A percentile compares a stretch with the other conserved stretches of the same genome.
Evolutionary conservation across 1,140 invertebrate genomes (phyloP).

Genomic region (Zeugodacus cucurbitae): DNA sequence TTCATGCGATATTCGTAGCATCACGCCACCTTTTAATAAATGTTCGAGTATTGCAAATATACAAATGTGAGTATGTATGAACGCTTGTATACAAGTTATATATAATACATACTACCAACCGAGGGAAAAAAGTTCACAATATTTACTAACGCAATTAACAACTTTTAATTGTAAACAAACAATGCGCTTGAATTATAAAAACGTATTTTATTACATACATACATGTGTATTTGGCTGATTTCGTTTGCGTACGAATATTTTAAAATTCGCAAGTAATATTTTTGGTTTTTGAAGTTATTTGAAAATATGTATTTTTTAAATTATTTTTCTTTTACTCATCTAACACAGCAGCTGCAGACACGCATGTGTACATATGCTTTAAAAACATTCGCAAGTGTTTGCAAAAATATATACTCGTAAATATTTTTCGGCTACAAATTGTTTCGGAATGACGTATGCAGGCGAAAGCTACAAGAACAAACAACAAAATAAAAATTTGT

Average conservation of each 20-base stretch:
- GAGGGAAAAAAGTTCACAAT: background rate
- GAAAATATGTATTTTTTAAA: background rate
- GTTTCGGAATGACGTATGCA: no score
- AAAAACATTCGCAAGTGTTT: background rate
- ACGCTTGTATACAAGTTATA: background rate
- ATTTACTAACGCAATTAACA: background rate
- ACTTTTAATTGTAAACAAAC: background rate
- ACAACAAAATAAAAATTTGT: no score
- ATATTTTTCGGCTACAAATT: no score
- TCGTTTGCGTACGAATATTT: background rate
- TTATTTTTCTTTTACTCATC: background rate
- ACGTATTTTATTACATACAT: background rate
- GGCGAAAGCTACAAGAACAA: no score
- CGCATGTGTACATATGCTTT: background rate
- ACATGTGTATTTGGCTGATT: background rate
- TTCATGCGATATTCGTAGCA: background rate
- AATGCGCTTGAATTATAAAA: background rate
- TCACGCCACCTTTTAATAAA: constrained; percentile 4
- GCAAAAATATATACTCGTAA: background rate
- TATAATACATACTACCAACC: background rate
- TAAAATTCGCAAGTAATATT: background rate
- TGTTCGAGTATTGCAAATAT: background rate
- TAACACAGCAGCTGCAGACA: background rate
- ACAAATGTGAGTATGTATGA: background rate
- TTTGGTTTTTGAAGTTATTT: background rate